Percentiles rank a stretch among this genome's conserved stretches.
Conservation (phyloP, 2,797 vertebrate species). For the Cyclopterus lumpus region DNA sequence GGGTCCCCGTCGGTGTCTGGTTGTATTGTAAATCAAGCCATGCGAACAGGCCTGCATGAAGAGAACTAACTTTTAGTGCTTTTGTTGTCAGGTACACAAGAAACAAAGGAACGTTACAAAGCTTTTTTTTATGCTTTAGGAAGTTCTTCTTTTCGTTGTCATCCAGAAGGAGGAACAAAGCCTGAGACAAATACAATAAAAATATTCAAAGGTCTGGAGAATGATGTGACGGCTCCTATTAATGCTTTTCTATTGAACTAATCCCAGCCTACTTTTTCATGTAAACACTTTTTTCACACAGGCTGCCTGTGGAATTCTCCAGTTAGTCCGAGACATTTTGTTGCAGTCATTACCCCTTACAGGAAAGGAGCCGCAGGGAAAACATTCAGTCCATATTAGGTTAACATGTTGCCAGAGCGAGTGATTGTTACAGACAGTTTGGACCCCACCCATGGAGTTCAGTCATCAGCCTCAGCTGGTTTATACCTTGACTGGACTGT, state of each 20-base stretch:
- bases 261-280: neutral
- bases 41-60: neutral
- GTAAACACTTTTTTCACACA: conserved; percentile 28
- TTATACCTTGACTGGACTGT: conserved; percentile 40
- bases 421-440: conserved; percentile 63
- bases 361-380: conserved; percentile 43
- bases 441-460: conserved; percentile 64
- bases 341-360: conserved; percentile 37
- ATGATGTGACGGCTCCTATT: conserved; percentile 8
- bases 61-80: conserved; percentile 3
- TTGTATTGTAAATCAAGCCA: neutral
- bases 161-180: conserved; percentile 32
- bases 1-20: neutral
- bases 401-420: conserved; percentile 47
- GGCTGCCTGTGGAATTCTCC: conserved; percentile 6
- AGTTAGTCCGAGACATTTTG: conserved; percentile 24
- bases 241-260: neutral
- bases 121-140: conserved; percentile 21
- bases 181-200: conserved; percentile 30
- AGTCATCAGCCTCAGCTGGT: conserved; percentile 34
- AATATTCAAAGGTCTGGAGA: conserved; percentile 5
- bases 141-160: conserved; percentile 36
- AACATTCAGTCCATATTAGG: conserved; percentile 71
- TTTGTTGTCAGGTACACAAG: conserved; percentile 12
- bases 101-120: conserved; percentile 11